A percentile compares a stretch with the other conserved stretches of the same genome.
phyloP scores from a whole-genome alignment of 2,888 invertebrate genomes.

The Ichneumon xanthorius region DNA sequence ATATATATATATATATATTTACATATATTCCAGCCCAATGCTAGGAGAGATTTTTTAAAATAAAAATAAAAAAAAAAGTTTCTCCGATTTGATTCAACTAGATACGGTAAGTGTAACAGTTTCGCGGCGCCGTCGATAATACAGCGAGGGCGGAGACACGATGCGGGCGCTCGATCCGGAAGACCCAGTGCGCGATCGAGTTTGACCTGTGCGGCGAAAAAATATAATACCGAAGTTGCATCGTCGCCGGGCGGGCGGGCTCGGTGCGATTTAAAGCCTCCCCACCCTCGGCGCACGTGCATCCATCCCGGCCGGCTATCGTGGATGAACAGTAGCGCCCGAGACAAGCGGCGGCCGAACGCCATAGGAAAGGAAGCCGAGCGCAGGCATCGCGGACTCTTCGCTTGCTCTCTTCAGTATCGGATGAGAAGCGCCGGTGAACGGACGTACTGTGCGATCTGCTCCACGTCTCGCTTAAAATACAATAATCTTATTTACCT shows the following conservation, averaged over 20 bases:
- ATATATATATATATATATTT: no score
- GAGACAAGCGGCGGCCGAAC: constrained; percentile 5
- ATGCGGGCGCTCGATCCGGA: constrained; percentile 17
- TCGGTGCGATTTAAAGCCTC: constrained; percentile 4
- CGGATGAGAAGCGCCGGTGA: constrained; percentile 65
- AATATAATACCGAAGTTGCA: constrained; percentile 15
- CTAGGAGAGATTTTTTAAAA: no score
- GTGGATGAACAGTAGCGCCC: constrained; percentile 14
- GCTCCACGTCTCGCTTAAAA: neutral
- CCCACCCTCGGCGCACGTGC: constrained; percentile 36
- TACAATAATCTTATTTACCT: neutral
- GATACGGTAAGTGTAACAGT: neutral
- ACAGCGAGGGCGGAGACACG: neutral
- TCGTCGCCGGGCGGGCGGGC: constrained; percentile 6
- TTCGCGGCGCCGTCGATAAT: neutral
- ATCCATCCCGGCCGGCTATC: neutral
- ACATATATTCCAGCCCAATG: no score
- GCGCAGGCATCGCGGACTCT: constrained; percentile 4
- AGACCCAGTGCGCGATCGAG: constrained; percentile 33
- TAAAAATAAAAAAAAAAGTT: neutral
- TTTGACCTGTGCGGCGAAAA: constrained; percentile 18
- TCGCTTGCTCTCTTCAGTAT: constrained; percentile 57
- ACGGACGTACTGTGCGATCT: constrained; percentile 41
- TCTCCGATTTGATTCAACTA: neutral
- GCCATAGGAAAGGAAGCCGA: constrained; percentile 5